Base-by-base conservation (phyloP, 2,113 vertebrate species). In the Crotalus tigris region DNA sequence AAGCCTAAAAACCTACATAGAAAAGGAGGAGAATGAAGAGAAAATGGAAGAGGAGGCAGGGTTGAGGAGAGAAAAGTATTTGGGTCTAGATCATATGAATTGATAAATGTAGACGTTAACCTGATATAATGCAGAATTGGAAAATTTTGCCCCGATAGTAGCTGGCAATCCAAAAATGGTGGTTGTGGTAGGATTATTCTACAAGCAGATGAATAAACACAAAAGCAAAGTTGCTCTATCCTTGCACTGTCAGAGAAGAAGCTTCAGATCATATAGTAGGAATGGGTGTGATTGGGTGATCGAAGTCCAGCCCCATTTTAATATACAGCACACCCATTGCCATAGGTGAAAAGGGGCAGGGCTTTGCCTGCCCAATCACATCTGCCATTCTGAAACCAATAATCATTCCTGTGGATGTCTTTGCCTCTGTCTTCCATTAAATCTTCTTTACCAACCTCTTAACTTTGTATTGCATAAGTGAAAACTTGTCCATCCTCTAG, bases 191-290 rank as follows among this genome's bases (percentile, higher is more conserved):
- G 87, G 29, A 33, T 39, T 91, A 96, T 95, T 3, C 88, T 94
- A 94, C 51, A 94, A 90, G 94, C 92, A 85, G 55, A 86, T 91
- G 93, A 96, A 96, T 95, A 96, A 94, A 93, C 88, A 94, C 17
- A 29, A 85, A 58, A 44, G n/a, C 0, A 26, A 33, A 51, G 1
- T 21, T 85, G 81, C 57, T 4, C 1, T n/a, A 1, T 6, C 13
- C 9, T 51, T 39, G 26, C 64, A 69, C 5, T 64, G 49, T 81
- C 89, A 39, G 57, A 46, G 58, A 49, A 81, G 12, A 69, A 61
- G 10, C 58, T 55, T 39, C 88, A 85, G n/a, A 23, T 86, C 46
- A 8, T n/a, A 3, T 59, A n/a, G 15, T 69, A 13, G 61, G 44
- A 1, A 81, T 81, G 75, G 17, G 33, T 44, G 17, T 81, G 19